A percentile compares a stretch with the other conserved stretches of the same genome.
These are phyloP conservation scores for Tapirus terrestris DNA, from an alignment of 2,113 vertebrate species.

Conservation along the genomic window DNA sequence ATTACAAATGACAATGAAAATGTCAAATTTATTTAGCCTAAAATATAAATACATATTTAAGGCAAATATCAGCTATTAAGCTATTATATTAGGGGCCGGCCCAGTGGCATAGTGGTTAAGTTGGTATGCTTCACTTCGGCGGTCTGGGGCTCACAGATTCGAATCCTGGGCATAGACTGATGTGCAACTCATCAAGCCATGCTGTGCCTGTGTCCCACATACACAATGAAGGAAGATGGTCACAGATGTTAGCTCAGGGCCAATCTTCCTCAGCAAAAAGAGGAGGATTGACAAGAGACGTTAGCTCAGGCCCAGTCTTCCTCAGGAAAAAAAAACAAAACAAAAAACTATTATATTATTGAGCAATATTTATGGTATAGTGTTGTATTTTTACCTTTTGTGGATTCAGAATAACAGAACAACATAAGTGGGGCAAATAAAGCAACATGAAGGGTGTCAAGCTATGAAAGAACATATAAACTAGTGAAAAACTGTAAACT, in stretches of 20 bases:
- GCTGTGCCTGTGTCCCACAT: no score
- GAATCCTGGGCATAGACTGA: no score
- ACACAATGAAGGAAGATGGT: no score
- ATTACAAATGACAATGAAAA: background rate
- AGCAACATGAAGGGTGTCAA: background rate
- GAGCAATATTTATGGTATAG: background rate
- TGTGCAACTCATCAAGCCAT: no score
- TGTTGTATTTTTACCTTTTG: background rate
- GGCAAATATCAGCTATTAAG: background rate
- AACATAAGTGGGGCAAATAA: background rate
- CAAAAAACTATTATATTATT: background rate
- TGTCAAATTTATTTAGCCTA: background rate
- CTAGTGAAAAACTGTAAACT: background rate
- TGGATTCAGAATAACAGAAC: background rate
- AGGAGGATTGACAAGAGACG: no score
- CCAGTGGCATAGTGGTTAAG: no score
- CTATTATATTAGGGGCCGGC: background rate
- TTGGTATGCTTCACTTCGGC: no score
- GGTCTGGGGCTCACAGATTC: no score
- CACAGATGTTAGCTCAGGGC: no score
- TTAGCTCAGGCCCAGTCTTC: no score
- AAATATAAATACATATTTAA: background rate
- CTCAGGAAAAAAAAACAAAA: no score
- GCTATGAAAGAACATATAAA: background rate
- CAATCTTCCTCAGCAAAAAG: no score